Conservation (phyloP, 1,140 invertebrate genomes). For the Lasioglossum albipes region DNA sequence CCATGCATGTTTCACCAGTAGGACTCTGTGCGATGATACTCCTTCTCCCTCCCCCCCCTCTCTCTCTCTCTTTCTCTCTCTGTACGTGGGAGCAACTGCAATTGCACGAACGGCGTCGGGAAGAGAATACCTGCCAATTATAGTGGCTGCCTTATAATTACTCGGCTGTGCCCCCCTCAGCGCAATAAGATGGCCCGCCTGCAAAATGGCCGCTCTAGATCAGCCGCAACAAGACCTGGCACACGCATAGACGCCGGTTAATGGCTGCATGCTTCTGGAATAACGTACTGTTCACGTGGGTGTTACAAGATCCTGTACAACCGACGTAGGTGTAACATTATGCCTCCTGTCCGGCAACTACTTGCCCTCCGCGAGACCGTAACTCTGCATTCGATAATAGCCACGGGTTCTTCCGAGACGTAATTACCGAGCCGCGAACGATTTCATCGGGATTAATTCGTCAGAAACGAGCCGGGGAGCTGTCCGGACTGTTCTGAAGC, state of each 20-base stretch:
- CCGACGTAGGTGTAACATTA: slow-evolving; percentile 48
- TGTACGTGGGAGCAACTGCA: neutral
- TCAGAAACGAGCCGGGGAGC: neutral
- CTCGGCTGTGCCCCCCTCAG: neutral
- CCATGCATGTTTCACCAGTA: slow-evolving; percentile 40
- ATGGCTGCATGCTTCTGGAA: slow-evolving; percentile 56
- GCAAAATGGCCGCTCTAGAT: slow-evolving; percentile 51
- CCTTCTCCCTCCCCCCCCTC: no score
- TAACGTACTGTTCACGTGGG: slow-evolving; percentile 50
- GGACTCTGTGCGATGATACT: neutral
- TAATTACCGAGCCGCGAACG: slow-evolving; percentile 1
- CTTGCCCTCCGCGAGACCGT: neutral
- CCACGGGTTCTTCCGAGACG: neutral
- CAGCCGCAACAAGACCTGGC: slow-evolving; percentile 54
- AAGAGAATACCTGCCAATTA: slow-evolving; percentile 41
- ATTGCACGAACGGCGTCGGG: slow-evolving; percentile 1
- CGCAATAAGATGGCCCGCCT: slow-evolving; percentile 36
- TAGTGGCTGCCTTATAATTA: slow-evolving; percentile 52
- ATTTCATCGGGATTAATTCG: neutral
- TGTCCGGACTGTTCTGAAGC: neutral
- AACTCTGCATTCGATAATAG: slow-evolving; percentile 21
- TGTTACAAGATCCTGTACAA: slow-evolving; percentile 48
- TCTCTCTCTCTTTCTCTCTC: neutral
- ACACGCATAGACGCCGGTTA: slow-evolving; percentile 36
- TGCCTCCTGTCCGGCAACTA: neutral